Conservation (phyloP, 1,140 invertebrate species). For the Bombus sibiricus region DNA sequence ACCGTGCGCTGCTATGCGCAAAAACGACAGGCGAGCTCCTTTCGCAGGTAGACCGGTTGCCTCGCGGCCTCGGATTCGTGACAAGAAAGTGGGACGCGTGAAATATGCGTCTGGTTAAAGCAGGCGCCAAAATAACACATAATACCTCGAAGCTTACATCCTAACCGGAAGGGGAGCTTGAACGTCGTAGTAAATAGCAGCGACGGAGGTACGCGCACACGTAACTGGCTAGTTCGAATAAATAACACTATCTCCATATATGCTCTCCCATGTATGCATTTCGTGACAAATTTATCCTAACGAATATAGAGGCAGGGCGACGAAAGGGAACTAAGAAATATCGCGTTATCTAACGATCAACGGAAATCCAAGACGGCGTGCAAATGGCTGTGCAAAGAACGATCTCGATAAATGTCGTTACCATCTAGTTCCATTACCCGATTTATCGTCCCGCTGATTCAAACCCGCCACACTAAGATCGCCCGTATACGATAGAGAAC, state of each 20-base stretch:
- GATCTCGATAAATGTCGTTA: slow-evolving; percentile 10
- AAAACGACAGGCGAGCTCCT: slow-evolving; percentile 56
- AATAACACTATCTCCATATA: slow-evolving; percentile 13
- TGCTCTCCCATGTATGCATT: background rate
- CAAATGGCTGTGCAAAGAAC: background rate
- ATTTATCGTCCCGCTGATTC: background rate
- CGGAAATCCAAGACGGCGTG: slow-evolving; percentile 1
- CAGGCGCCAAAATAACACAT: slow-evolving; percentile 64
- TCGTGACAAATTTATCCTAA: slow-evolving; percentile 30
- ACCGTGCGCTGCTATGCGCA: slow-evolving; percentile 46
- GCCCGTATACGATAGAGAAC: background rate
- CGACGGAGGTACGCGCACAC: background rate
- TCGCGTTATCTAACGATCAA: background rate
- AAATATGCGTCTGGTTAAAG: slow-evolving; percentile 65
- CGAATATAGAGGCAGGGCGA: background rate
- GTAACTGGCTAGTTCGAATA: slow-evolving; percentile 2
- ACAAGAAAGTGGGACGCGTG: slow-evolving; percentile 66
- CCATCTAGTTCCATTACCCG: background rate
- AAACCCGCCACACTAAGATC: background rate
- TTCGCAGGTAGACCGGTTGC: slow-evolving; percentile 57
- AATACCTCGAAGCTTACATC: slow-evolving; percentile 16
- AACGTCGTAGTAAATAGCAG: slow-evolving; percentile 19
- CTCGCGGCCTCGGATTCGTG: slow-evolving; percentile 50
- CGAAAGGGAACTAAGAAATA: background rate
- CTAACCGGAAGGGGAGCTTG: background rate